phyloP scores from a whole-genome alignment of 1,140 invertebrate species.

The Drosophila kanapiae region DNA sequence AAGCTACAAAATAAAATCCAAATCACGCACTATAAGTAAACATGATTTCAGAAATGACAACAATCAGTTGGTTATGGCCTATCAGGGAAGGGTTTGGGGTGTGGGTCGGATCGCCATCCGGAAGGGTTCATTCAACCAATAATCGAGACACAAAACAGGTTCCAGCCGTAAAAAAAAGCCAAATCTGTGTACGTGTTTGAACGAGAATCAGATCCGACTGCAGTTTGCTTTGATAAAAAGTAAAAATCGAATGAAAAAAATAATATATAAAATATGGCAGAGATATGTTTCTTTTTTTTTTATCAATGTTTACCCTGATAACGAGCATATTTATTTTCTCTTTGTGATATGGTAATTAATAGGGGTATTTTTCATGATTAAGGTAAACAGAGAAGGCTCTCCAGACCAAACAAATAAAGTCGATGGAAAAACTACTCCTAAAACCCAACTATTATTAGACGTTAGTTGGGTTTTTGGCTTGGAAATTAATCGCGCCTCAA shows the following conservation, averaged over 20 bases:
- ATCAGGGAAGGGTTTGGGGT: constrained; percentile 5
- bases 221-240: constrained; percentile 60
- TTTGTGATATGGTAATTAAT: constrained; percentile 37
- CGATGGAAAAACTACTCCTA: constrained; percentile 7
- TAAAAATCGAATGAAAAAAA: constrained; percentile 12
- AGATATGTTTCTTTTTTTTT: constrained; percentile 10
- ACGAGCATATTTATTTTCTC: constrained; percentile 42
- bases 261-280: constrained; percentile 39
- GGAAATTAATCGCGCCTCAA: background rate
- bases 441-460: background rate
- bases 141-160: constrained; percentile 66
- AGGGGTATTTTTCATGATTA: constrained; percentile 37
- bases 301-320: constrained; percentile 55
- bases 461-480: background rate
- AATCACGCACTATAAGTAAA: constrained; percentile 64
- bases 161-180: constrained; percentile 43
- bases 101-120: constrained; percentile 30
- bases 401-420: constrained; percentile 18
- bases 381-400: constrained; percentile 20
- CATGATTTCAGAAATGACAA: constrained; percentile 71
- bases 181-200: constrained; percentile 54
- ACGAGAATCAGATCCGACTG: constrained; percentile 44
- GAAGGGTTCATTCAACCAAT: constrained; percentile 81
- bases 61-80: constrained; percentile 21
- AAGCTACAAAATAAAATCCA: constrained; percentile 34